Base-by-base conservation (phyloP, 2,888 invertebrate genomes). In the Pseudoips prasinana region DNA sequence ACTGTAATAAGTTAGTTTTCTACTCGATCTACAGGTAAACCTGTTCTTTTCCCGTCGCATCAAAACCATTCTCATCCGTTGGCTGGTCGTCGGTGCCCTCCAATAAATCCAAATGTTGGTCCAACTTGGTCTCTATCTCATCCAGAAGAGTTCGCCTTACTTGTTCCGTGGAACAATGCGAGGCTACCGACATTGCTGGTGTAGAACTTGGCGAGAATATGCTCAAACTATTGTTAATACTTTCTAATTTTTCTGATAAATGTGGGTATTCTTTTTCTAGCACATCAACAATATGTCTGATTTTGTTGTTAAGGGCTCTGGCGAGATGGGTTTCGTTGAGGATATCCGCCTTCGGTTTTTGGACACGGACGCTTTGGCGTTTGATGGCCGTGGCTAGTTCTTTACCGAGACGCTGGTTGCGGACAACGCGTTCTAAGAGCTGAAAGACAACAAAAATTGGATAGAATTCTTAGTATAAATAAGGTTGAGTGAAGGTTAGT, bases 371-470 rank as follows among this genome's bases (percentile, higher is more conserved):
- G 0, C 77, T 74, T 32, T 81, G 81, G 0, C 83, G 74, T 36
- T 89, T 89, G 1, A 88, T 66, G 0, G 92, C 79, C 1, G 86
- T 86, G 0, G 80, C 60, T 33, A 93, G 90, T 52, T 93, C 90
- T 46, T 86, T 91, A 17, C 92, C 91, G 43, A 93, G 92, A 17
- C 92, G 91, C 67, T 96, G 95, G 52, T 92, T 91, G 27, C 93
- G 90, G 0, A 95, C 90, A 9, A 95, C 90, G 25, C 80, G 82
- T 44, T 90, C 90, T 19, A 91, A 57, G 3, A 90, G 79, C 87
- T 88, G 64, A 0, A 57, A 65, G 0, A 20, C 7, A 20, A 7
- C 2, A 7, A n/a, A 5, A 3, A 6, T 18, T 18, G 6, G 18
- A 18, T 18, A n/a, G n/a, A n/a, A n/a, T n/a, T n/a, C n/a, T n/a